These are phyloP conservation scores for Nasonia vitripennis DNA, from an alignment of 1,140 invertebrate genomes.

Conservation along the genomic window DNA sequence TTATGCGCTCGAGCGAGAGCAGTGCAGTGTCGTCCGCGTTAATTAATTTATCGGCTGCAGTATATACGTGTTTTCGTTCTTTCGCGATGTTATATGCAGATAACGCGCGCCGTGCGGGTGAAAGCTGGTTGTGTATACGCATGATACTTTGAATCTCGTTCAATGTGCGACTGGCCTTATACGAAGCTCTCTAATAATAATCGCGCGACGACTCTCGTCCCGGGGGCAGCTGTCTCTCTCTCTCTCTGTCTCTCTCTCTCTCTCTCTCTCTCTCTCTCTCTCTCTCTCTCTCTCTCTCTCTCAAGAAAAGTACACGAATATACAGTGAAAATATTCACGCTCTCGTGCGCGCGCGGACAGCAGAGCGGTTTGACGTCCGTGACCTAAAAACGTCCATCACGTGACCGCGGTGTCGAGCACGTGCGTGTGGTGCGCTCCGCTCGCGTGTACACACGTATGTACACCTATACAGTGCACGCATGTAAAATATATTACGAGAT, in stretches of 20 bases:
- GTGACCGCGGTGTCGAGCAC: conserved; percentile 38
- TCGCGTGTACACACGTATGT: neutral
- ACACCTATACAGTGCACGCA: neutral
- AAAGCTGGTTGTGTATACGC: no score
- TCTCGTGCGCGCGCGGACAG: neutral
- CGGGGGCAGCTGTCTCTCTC: no score
- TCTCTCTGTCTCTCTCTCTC: no score
- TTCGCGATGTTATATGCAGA: no score
- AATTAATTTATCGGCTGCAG: conserved; percentile 26
- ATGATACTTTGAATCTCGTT: no score
- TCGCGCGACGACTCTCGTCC: no score
- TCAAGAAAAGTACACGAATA: neutral
- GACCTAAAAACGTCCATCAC: conserved; percentile 66
- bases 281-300: neutral
- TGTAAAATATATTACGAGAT: neutral
- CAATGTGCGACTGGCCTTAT: no score
- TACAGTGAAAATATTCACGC: conserved; percentile 25
- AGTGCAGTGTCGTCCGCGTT: neutral
- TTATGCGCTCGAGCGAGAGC: conserved; percentile 3
- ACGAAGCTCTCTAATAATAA: no score
- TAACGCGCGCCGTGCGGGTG: no score
- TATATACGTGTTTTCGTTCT: neutral
- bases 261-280: neutral
- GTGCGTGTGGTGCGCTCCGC: conserved; percentile 1
- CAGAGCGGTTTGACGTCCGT: conserved; percentile 57